Percentiles rank a stretch among this genome's conserved stretches.
Conservation (phyloP, 1,140 invertebrate genomes). For the Lepidurus couesii region DNA sequence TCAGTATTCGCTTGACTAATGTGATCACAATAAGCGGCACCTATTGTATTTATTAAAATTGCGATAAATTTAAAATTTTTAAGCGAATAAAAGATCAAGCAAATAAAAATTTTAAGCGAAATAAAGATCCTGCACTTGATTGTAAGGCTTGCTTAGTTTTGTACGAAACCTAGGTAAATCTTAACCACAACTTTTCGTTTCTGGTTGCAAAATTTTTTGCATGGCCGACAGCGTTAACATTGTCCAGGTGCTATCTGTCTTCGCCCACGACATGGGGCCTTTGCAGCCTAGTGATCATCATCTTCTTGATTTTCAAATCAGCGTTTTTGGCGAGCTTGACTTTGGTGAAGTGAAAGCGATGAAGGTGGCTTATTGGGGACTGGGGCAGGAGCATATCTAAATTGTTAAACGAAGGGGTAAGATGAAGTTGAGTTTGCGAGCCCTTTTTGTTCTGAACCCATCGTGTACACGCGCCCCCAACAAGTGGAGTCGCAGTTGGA, state of each 20-base stretch:
- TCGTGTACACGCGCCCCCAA: slow-evolving; percentile 16
- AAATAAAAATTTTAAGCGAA: too few relatives aligned
- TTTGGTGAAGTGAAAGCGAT: neutral
- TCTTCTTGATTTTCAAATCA: slow-evolving; percentile 14
- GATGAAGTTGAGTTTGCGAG: neutral
- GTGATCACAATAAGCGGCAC: too few relatives aligned
- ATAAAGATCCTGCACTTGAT: too few relatives aligned
- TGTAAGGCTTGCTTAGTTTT: too few relatives aligned
- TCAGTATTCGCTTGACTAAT: too few relatives aligned
- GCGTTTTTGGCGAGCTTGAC: neutral
- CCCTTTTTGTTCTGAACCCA: neutral
- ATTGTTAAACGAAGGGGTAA: slow-evolving; percentile 15
- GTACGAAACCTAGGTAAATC: too few relatives aligned
- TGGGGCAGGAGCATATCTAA: slow-evolving; percentile 9
- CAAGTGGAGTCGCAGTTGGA: slow-evolving; percentile 8
- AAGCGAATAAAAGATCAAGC: too few relatives aligned
- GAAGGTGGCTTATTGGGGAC: slow-evolving; percentile 11
- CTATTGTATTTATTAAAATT: too few relatives aligned
- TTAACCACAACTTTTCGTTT: too few relatives aligned
- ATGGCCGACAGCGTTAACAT: neutral
- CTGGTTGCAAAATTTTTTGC: neutral
- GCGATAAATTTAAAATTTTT: too few relatives aligned
- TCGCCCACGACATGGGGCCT: slow-evolving; percentile 7
- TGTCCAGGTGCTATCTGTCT: slow-evolving; percentile 18
- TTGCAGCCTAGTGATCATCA: neutral